A percentile compares a stretch with the other conserved stretches of the same genome.
These are phyloP conservation scores for Pelmatolapia mariae DNA, from an alignment of 2,113 vertebrate species.

Conservation along the genomic window DNA sequence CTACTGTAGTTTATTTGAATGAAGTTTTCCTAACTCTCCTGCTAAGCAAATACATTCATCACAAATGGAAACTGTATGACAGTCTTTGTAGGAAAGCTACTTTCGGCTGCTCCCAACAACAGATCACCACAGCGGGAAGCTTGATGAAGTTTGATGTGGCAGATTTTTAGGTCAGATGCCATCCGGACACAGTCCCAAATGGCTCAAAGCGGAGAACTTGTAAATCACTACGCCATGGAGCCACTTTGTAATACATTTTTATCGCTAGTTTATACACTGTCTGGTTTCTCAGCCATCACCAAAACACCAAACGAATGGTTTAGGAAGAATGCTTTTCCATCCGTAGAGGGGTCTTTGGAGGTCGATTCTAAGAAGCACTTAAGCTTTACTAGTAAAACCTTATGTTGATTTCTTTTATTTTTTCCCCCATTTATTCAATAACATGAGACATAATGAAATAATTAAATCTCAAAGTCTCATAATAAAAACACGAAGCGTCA, in stretches of 20 bases:
- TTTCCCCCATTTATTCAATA: background rate
- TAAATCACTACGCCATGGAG: background rate
- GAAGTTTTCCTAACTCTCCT: accelerated
- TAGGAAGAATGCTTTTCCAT: background rate
- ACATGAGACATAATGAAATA: background rate
- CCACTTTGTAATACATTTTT: background rate
- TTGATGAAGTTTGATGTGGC: background rate
- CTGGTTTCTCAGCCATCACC: background rate
- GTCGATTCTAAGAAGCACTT: background rate
- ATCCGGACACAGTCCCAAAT: background rate
- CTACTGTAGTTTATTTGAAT: background rate
- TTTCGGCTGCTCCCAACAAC: background rate
- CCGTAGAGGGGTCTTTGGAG: background rate
- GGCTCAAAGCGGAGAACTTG: background rate
- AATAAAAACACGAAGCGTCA: background rate
- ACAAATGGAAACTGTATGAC: background rate
- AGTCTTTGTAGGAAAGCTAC: background rate
- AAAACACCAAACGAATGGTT: background rate
- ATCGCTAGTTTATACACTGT: background rate
- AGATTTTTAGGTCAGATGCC: background rate
- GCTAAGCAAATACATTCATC: background rate
- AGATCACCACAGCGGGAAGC: background rate
- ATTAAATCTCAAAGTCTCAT: background rate
- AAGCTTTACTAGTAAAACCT: background rate
- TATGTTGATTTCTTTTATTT: background rate